These are phyloP conservation scores for Tinea semifulvella DNA, from an alignment of 2,888 invertebrate genomes.

Conservation along the genomic window DNA sequence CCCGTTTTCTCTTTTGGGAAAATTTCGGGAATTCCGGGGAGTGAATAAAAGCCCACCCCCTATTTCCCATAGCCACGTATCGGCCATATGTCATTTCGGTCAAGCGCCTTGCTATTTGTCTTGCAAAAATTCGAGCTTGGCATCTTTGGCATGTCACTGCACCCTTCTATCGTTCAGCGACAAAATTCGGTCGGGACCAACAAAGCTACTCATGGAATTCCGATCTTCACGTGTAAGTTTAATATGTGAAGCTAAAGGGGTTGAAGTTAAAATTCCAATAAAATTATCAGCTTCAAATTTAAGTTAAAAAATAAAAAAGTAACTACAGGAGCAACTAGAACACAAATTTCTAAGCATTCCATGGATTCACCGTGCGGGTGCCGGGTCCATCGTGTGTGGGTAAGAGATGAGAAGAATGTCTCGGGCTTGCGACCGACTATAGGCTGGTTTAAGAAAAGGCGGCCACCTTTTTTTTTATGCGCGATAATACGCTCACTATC, in stretches of 20 bases:
- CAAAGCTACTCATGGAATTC: conserved; percentile 6
- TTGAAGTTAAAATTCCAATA: not conserved
- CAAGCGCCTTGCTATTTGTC: conserved; percentile 52
- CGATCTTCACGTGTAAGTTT: not conserved
- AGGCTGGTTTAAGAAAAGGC: too few relatives aligned
- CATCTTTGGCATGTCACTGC: conserved; percentile 45
- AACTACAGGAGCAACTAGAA: too few relatives aligned
- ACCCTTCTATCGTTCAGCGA: conserved; percentile 23
- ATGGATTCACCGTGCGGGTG: too few relatives aligned
- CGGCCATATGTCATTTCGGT: conserved; percentile 57
- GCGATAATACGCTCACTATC: too few relatives aligned
- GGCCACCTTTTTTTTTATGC: too few relatives aligned
- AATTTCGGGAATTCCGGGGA: conserved; percentile 40
- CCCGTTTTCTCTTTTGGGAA: conserved; percentile 23
- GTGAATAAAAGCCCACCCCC: conserved; percentile 38
- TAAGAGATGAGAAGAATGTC: too few relatives aligned
- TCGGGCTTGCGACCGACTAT: too few relatives aligned
- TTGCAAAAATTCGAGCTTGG: conserved; percentile 57
- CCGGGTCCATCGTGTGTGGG: too few relatives aligned
- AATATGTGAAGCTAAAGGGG: conserved; percentile 11
- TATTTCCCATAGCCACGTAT: conserved; percentile 23
- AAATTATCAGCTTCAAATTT: too few relatives aligned
- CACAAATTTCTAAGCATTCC: too few relatives aligned
- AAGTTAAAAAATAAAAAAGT: too few relatives aligned
- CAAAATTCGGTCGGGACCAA: not conserved